Conservation (phyloP, 2,113 vertebrate species). For the Lophura nycthemera region DNA sequence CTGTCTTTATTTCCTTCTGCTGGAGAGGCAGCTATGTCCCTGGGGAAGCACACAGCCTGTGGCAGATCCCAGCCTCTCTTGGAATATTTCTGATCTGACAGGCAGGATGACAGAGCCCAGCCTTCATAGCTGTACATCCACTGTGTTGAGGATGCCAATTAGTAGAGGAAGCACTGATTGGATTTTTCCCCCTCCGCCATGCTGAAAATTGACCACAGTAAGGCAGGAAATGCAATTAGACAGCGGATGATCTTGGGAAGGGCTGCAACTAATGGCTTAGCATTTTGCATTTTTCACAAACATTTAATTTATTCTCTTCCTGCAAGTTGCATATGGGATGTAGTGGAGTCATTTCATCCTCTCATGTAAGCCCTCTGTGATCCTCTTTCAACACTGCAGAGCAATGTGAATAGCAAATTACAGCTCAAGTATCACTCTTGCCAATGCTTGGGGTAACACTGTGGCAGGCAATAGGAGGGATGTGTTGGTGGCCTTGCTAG, state of each 20-base stretch:
- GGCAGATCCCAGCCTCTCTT: not conserved
- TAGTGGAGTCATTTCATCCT: not conserved
- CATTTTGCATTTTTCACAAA: constrained; percentile 16
- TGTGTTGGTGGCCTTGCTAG: not conserved
- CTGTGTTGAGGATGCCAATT: constrained; percentile 1
- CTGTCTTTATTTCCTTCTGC: not conserved
- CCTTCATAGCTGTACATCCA: not conserved
- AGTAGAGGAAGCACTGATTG: not conserved
- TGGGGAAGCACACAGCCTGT: not conserved
- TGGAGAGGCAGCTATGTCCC: not conserved
- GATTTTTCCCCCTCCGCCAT: not conserved
- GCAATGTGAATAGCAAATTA: not conserved
- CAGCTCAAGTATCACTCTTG: not conserved
- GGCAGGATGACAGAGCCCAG: not conserved
- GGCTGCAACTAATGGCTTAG: not conserved
- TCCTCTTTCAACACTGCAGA: not conserved
- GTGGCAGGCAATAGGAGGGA: not conserved
- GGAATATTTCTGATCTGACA: not conserved
- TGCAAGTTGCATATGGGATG: not conserved
- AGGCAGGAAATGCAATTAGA: constrained; percentile 25
- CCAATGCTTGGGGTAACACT: not conserved
- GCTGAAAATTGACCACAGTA: not conserved
- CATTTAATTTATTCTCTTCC: not conserved
- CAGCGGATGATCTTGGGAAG: not conserved
- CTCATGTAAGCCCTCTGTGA: not conserved